Evolutionary conservation across 2,888 invertebrate species (phyloP).

Genomic region (Eucriotettix oculatus): DNA sequence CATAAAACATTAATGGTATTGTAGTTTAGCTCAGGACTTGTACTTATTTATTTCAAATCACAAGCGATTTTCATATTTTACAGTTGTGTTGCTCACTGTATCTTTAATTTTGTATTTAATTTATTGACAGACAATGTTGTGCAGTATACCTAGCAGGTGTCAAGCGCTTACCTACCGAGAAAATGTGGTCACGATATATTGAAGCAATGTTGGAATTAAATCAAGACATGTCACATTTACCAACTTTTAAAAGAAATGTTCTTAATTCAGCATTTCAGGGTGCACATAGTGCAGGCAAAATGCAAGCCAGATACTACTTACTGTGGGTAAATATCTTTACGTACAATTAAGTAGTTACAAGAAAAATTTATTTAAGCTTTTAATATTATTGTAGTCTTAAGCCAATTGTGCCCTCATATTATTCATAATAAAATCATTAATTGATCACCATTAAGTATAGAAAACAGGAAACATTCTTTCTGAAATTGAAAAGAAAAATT

Average conservation of each 20-base stretch:
- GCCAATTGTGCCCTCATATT: too few species aligned
- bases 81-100: neutral
- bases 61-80: too few species aligned
- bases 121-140: constrained; percentile 24
- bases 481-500: too few species aligned
- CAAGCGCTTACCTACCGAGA: constrained; percentile 28
- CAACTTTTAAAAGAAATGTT: constrained; percentile 30
- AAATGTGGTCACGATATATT: constrained; percentile 38
- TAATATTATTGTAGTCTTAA: too few species aligned
- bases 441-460: too few species aligned
- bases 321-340: constrained; percentile 23
- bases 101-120: too few species aligned
- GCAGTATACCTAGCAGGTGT: constrained; percentile 33
- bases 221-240: constrained; percentile 27
- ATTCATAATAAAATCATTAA: too few species aligned
- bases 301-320: constrained; percentile 33
- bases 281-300: constrained; percentile 29
- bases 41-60: neutral
- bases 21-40: too few species aligned
- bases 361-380: too few species aligned
- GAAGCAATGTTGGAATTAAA: constrained; percentile 37
- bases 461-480: too few species aligned
- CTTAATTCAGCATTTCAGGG: constrained; percentile 32
- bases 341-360: too few species aligned
- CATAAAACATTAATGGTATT: too few species aligned